These are phyloP conservation scores for Rhinella marina DNA, from an alignment of 2,797 vertebrate genomes.

Conservation along the genomic window DNA sequence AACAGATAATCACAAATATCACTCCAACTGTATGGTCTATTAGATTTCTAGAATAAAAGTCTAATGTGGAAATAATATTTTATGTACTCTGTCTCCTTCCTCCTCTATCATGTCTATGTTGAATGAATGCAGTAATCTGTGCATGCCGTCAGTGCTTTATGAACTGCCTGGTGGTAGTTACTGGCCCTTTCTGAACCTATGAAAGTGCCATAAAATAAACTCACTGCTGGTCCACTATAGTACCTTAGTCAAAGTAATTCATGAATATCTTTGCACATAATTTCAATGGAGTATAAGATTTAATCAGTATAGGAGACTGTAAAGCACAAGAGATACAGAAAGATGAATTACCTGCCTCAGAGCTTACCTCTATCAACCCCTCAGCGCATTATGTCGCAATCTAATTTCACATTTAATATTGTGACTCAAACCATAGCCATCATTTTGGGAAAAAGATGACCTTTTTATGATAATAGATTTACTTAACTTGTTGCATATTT, in stretches of 20 bases:
- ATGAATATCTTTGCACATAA: conserved; percentile 49
- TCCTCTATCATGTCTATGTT: conserved; percentile 41
- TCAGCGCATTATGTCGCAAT: conserved; percentile 39
- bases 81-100: conserved; percentile 29
- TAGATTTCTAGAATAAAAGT: conserved; percentile 39
- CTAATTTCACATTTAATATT: conserved; percentile 32
- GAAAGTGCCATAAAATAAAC: conserved; percentile 44
- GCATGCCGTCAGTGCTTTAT: conserved; percentile 31
- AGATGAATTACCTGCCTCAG: conserved; percentile 43
- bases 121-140: conserved; percentile 29
- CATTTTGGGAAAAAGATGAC: conserved; percentile 18
- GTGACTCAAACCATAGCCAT: conserved; percentile 33
- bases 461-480: conserved; percentile 36
- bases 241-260: conserved; percentile 33
- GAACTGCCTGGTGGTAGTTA: conserved; percentile 28
- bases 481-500: conserved; percentile 21
- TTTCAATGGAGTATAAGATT: conserved; percentile 46
- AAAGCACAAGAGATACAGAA: conserved; percentile 45
- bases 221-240: conserved; percentile 16
- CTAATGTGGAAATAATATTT: conserved; percentile 42
- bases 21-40: conserved; percentile 23
- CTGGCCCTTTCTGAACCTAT: conserved; percentile 8
- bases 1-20: conserved; percentile 37
- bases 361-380: conserved; percentile 26
- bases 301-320: conserved; percentile 44